Evolutionary conservation across 2,888 invertebrate species (phyloP), one percentile per base, ranked within the genome.

Genomic region (Rotaria sp.): DNA sequence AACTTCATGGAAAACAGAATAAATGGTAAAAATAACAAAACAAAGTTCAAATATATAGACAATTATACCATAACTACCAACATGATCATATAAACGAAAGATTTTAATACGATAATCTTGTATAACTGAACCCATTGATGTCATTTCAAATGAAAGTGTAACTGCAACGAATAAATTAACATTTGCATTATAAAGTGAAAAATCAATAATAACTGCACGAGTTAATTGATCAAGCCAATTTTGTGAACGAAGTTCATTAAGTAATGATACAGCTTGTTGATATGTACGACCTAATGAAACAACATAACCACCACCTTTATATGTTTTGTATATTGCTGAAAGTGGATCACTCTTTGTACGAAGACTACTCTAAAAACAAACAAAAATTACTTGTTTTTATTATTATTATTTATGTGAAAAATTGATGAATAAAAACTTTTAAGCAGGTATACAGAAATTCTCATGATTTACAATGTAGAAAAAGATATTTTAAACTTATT

Each of bases 131-230:
- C 91, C 91, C 26, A 88, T 88, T 11, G 89, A 88, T 87, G 90
- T 88, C 87, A 90, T 90, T 87, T 91, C 91, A 2, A 89, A 88
- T 15, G 90, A 86, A 88, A 91, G 88, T 26, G 90, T 89, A 52
- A 89, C 89, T 5, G 91, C 90, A 4, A 89, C 90, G 87, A 90
- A 91, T 59, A 91, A 88, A 87, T 91, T 91, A 35, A 89, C 88
- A 87, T 91, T 90, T 11, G 90, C 90, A 87, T 93, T 93, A 89
- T 92, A 93, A 5, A 92, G 90, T 0, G 92, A 92, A 88, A 92
- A 92, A 88, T 93, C 92, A 50, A 92, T 89, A 87, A 92, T 90
- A 8, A 93, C 89, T 7, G 92, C 92, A 85, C 92, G 88, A 0
- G 92, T 92, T 84, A 90, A 88, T 67, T 89, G 88, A 88, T 92